Percentiles rank a stretch among this genome's conserved stretches.
Conservation (phyloP, 2,888 invertebrate genomes). For the Dioctria linearis region DNA sequence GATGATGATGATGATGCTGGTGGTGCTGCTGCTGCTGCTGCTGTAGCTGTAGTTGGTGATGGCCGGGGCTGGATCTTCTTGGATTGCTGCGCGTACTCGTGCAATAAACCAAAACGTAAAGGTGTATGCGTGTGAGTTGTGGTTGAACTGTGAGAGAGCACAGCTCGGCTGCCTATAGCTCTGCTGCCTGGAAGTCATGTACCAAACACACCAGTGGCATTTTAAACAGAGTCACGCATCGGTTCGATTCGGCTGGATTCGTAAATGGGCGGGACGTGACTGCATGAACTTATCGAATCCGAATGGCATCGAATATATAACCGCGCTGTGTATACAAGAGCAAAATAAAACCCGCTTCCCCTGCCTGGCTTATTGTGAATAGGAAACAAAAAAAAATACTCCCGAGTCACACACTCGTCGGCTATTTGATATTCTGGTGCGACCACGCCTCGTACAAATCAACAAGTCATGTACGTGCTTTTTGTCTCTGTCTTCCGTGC, state of each 20-base stretch:
- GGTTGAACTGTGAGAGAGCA: constrained; percentile 64
- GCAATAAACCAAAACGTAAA: not conserved
- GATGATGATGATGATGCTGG: constrained; percentile 35
- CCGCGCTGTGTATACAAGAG: constrained; percentile 1
- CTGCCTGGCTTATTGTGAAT: too few relatives aligned
- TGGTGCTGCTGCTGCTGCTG: constrained; percentile 9
- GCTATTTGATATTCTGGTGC: constrained; percentile 58
- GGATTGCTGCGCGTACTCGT: not conserved
- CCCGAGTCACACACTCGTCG: constrained; percentile 21
- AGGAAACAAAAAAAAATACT: not conserved
- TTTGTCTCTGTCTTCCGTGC: constrained; percentile 35
- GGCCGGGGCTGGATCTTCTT: constrained; percentile 41
- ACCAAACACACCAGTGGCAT: constrained; percentile 71
- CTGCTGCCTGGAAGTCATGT: constrained; percentile 70
- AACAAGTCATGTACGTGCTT: constrained; percentile 58
- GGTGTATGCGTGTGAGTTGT: constrained; percentile 2
- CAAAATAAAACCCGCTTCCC: not conserved
- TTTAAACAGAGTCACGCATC: constrained; percentile 72
- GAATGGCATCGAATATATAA: constrained; percentile 63
- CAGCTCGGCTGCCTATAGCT: constrained; percentile 63
- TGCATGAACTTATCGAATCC: constrained; percentile 64
- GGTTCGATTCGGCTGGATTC: constrained; percentile 61
- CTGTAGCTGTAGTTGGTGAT: not conserved
- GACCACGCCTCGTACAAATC: constrained; percentile 62
- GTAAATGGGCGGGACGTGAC: constrained; percentile 73